These are phyloP conservation scores for Chaenogobius annularis DNA, from an alignment of 2,113 vertebrate species.

Conservation along the genomic window DNA sequence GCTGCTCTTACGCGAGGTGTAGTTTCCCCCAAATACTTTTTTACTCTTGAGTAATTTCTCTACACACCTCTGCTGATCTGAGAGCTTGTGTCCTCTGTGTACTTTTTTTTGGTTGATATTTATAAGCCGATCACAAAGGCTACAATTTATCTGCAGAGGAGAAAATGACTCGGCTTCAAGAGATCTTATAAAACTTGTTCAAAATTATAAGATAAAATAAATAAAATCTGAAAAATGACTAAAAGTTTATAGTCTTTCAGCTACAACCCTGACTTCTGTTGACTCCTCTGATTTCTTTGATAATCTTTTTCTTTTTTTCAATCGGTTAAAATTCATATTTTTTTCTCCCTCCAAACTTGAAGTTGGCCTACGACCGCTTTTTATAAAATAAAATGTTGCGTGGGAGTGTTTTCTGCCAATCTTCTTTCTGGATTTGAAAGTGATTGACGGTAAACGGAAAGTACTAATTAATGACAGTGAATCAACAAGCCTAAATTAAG, in stretches of 20 bases:
- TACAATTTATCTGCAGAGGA: no score
- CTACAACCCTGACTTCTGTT: not conserved
- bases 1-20: no score
- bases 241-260: not conserved
- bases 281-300: not conserved
- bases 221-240: no score
- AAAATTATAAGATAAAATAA: no score
- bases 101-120: no score
- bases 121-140: no score
- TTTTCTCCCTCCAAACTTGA: not conserved
- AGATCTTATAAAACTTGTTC: no score
- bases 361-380: not conserved
- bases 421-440: slow-evolving; percentile 27
- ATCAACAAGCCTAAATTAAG: slow-evolving; percentile 34
- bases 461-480: slow-evolving; percentile 23
- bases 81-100: no score
- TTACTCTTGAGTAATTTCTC: no score
- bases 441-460: slow-evolving; percentile 34
- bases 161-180: no score
- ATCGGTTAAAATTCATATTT: not conserved
- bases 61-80: no score
- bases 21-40: no score
- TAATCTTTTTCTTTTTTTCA: not conserved
- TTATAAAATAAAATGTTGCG: slow-evolving; percentile 10
- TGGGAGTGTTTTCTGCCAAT: slow-evolving; percentile 25